phyloP scores from a whole-genome alignment of 2,113 vertebrate species.

The Parus major region DNA sequence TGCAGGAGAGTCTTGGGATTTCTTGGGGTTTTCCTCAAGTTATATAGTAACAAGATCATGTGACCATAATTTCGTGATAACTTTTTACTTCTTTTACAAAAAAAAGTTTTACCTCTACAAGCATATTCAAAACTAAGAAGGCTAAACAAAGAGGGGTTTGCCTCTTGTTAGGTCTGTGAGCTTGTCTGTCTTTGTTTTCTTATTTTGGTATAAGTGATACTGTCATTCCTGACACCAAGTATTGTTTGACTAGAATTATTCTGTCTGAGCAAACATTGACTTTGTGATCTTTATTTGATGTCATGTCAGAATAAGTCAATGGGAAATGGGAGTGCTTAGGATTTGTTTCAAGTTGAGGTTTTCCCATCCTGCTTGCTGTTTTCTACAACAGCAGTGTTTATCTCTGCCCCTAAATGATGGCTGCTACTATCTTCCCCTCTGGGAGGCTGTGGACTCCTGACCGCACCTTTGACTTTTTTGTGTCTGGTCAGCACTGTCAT shows the following conservation, averaged over 20 bases:
- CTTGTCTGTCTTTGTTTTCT: neutral
- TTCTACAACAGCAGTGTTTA: neutral
- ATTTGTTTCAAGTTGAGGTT: neutral
- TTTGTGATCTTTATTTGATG: neutral
- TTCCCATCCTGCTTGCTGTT: neutral
- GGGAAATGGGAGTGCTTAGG: neutral
- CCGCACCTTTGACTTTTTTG: neutral
- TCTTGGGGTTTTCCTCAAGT: neutral
- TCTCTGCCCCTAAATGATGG: neutral
- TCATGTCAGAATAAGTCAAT: neutral
- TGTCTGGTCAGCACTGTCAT: neutral
- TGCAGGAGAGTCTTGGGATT: neutral
- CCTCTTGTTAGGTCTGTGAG: neutral
- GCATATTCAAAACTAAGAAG: neutral
- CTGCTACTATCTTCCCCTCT: neutral
- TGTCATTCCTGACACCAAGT: neutral
- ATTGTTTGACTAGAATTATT: conserved; percentile 17
- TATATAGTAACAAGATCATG: rapidly evolving
- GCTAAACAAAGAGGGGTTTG: neutral
- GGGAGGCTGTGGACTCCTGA: neutral
- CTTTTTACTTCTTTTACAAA: neutral
- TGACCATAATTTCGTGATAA: neutral
- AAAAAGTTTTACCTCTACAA: neutral
- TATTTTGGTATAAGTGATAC: neutral
- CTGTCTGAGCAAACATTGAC: neutral